Conservation (phyloP, 2,113 vertebrate species). For the Etheostoma cragini region DNA sequence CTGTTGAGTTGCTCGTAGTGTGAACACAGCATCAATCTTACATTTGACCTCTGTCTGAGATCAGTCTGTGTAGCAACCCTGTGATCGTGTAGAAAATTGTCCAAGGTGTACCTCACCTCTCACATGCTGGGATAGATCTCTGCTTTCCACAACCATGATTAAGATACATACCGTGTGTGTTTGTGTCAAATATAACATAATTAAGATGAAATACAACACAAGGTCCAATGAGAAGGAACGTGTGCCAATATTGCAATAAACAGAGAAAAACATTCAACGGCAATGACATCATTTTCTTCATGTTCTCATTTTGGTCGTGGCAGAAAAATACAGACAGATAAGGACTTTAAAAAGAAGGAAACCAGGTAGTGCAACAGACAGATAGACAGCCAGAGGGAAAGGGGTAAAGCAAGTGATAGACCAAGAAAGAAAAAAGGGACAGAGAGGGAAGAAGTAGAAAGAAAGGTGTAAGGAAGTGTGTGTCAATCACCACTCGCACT, state of each 20-base stretch:
- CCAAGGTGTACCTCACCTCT: neutral
- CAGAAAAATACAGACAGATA: slow-evolving; percentile 25
- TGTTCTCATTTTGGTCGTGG: slow-evolving; percentile 2
- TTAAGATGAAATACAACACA: neutral
- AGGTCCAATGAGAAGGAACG: neutral
- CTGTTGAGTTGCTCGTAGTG: no score
- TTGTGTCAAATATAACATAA: neutral
- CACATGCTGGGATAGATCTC: neutral
- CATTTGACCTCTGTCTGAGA: neutral
- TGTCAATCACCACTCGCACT: slow-evolving; percentile 19
- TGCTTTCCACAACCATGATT: neutral
- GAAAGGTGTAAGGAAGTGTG: neutral
- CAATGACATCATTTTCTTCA: neutral
- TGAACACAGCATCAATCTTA: neutral
- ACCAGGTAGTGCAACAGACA: slow-evolving; percentile 13
- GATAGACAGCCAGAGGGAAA: neutral
- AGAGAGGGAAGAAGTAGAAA: neutral
- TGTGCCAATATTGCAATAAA: neutral
- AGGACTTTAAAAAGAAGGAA: slow-evolving; percentile 26
- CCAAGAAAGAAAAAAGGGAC: slow-evolving; percentile 3
- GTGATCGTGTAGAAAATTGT: neutral
- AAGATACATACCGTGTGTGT: neutral
- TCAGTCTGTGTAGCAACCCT: neutral
- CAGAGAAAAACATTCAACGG: neutral
- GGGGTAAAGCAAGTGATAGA: neutral